Evolutionary conservation across 92 coral and sea anemone species (phyloP), one percentile per base, ranked within the genome.

Genomic region (Epizoanthus rinbou): DNA sequence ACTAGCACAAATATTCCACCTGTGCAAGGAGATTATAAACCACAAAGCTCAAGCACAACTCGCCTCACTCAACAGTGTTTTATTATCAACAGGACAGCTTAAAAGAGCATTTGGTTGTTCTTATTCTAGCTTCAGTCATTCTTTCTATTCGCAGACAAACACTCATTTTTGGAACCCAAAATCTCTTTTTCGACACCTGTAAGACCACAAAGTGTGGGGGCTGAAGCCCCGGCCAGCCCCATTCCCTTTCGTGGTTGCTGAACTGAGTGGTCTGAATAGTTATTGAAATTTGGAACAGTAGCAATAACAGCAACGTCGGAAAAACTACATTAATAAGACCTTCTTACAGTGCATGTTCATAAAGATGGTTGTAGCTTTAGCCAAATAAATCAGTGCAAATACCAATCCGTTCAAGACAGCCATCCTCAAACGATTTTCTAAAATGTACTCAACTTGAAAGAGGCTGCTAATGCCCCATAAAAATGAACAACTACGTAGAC

Each of bases 321-420:
- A 23, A 21, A 23, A 23, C 14, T 5, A 3, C 10, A 1, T 64
- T 25, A 9, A 2, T 64, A 25, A 9, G 41, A 64, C 69, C 69
- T 64, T 64, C 41, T 64, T 64, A 25, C 43, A 64, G 69, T 25
- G 69, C 69, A 63, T 63, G 37, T 23, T 63, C 53, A 47, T 47
- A 63, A 63, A 63, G 68, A 64, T 64, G 69, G 69, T 64, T 64
- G 69, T 64, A 64, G 53, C 53, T 47, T 47, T 47, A 47, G 53
- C 53, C 33, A 70, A 70, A 70, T 23, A 8, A 45, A 74, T 43
- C 57, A 74, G 41, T n/a, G 15, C 63, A 57, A 76, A 35, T 23
- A 76, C 19, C 72, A 66, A 14, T 66, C 72, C 47, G 22, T 66
- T 66, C 72, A 66, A 66, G 50, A 66, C 72, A 66, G 72, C 45